Evolutionary conservation across 2,888 invertebrate genomes (phyloP).

Genomic region (Pantelozetes paolii): DNA sequence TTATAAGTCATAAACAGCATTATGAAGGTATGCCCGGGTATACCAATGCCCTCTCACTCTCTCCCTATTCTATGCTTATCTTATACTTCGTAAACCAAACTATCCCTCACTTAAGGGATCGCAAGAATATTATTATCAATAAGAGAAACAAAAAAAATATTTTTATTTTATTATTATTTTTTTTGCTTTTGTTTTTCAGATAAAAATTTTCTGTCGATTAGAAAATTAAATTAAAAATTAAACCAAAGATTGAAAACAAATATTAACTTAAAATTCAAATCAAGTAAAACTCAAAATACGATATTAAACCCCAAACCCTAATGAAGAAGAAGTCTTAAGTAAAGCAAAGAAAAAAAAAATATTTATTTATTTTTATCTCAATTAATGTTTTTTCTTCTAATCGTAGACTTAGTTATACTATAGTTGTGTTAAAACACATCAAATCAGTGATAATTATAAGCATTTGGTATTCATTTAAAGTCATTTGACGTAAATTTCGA

Average conservation of each 20-base stretch:
- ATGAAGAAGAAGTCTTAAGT: background rate
- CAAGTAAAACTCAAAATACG: background rate
- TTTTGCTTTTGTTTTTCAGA: background rate
- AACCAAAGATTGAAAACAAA: too few relatives aligned
- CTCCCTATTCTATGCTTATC: background rate
- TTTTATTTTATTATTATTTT: background rate
- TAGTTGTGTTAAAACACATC: background rate
- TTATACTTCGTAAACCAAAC: too few relatives aligned
- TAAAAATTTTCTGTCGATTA: background rate
- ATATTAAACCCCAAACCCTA: background rate
- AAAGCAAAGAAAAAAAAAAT: background rate
- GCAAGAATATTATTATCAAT: too few relatives aligned
- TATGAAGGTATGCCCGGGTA: conserved; percentile 23
- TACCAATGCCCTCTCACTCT: background rate
- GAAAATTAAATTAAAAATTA: background rate
- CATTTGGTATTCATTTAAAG: background rate
- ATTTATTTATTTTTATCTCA: background rate
- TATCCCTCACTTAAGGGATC: background rate
- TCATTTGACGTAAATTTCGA: background rate
- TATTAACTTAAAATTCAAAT: background rate
- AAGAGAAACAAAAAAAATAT: too few relatives aligned
- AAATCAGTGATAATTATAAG: background rate
- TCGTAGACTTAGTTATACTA: background rate
- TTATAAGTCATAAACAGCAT: conserved; percentile 37
- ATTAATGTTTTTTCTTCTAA: background rate